These are phyloP conservation scores for Talpa occidentalis DNA, from an alignment of 2,113 vertebrate genomes.

Conservation along the genomic window DNA sequence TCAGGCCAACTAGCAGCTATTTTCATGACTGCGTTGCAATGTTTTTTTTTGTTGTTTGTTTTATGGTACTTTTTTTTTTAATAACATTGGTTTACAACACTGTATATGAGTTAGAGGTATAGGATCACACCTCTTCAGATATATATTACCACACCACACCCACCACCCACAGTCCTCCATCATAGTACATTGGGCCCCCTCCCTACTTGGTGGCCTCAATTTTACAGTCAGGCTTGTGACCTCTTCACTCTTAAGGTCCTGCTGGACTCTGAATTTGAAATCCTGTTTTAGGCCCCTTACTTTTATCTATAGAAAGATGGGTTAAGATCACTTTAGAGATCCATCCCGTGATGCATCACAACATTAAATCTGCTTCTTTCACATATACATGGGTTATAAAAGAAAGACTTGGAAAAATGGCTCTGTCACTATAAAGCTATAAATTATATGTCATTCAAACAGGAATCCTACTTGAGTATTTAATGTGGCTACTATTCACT, in stretches of 20 bases:
- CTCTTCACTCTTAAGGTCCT: neutral
- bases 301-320: neutral
- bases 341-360: neutral
- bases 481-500: neutral
- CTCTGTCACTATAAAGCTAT: constrained; percentile 39
- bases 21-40: neutral
- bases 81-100: too few species aligned
- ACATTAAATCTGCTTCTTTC: constrained; percentile 15
- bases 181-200: too few species aligned
- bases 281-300: neutral
- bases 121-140: too few species aligned
- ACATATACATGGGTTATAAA: neutral
- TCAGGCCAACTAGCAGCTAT: neutral
- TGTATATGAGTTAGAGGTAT: too few species aligned
- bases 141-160: too few species aligned
- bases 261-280: neutral
- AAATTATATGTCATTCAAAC: constrained; percentile 6
- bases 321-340: constrained; percentile 31
- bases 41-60: too few species aligned
- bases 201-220: too few species aligned
- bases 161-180: too few species aligned
- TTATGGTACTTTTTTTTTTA: too few species aligned
- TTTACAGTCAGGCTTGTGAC: neutral
- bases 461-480: neutral
- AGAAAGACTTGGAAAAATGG: neutral